These are phyloP conservation scores for Amblyornis subalaris DNA, from an alignment of 2,113 vertebrate genomes.

Conservation along the genomic window DNA sequence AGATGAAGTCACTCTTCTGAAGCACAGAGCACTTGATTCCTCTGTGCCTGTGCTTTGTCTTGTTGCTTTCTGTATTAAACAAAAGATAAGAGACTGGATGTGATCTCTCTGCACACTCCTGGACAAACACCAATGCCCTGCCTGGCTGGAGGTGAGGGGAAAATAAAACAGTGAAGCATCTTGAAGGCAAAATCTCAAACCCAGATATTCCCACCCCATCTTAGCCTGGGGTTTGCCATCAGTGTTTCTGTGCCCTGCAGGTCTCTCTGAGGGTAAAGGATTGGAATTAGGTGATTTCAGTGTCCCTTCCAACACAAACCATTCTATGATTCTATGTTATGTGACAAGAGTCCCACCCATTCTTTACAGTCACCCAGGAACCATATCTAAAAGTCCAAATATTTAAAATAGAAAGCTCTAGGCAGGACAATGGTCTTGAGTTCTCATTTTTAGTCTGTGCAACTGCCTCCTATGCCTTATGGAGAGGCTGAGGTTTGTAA, in stretches of 20 bases:
- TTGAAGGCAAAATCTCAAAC: not conserved
- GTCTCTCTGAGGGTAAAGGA: not conserved
- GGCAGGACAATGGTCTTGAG: not conserved
- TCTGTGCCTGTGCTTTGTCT: not conserved
- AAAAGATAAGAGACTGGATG: not conserved
- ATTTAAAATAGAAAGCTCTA: not conserved
- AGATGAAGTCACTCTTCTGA: not conserved
- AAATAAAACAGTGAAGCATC: not conserved
- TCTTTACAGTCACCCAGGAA: not conserved
- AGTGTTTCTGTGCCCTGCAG: not conserved
- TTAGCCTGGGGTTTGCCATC: not conserved
- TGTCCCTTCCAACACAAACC: not conserved
- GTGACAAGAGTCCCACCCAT: not conserved
- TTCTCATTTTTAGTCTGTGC: not conserved
- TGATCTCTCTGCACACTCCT: too few species aligned
- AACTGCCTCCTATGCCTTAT: not conserved
- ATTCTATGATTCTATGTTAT: not conserved
- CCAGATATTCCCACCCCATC: not conserved
- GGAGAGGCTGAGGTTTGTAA: not conserved
- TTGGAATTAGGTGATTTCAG: not conserved
- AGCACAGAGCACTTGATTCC: not conserved
- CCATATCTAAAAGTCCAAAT: not conserved
- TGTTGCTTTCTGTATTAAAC: not conserved
- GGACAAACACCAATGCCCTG: not conserved
- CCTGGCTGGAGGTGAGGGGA: accelerated